Conservation (phyloP, 2,797 vertebrate species). For the Centroberyx gerrardi region DNA sequence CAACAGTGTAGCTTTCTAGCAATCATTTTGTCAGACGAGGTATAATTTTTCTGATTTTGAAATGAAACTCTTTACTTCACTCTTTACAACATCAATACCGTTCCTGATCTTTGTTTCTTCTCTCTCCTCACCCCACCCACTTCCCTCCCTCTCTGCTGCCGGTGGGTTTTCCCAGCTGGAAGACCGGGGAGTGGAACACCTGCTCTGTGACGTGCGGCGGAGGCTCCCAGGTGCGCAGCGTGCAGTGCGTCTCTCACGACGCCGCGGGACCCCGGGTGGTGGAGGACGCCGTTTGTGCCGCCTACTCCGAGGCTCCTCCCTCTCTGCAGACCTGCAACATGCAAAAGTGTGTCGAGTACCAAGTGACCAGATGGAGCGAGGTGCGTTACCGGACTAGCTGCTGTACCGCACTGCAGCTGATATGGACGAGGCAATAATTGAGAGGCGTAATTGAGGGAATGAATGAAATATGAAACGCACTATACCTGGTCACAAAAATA, state of each 20-base stretch:
- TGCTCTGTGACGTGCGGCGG: conserved; percentile 93
- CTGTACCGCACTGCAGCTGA: background rate
- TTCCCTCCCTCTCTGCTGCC: background rate
- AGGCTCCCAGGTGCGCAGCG: conserved; percentile 90
- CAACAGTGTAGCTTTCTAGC: too few relatives aligned
- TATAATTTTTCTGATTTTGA: background rate
- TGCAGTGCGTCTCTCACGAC: conserved; percentile 89
- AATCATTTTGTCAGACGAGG: background rate
- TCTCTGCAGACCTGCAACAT: conserved; percentile 89
- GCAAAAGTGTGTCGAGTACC: conserved; percentile 88
- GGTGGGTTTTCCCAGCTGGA: conserved; percentile 88
- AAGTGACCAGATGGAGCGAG: conserved; percentile 86
- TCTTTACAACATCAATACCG: background rate
- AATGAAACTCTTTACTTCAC: background rate
- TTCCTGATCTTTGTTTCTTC: conserved; percentile 23
- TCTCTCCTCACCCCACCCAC: background rate
- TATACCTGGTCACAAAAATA: too few relatives aligned
- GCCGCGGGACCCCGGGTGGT: conserved; percentile 83
- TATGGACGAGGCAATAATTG: background rate
- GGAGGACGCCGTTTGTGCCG: conserved; percentile 86
- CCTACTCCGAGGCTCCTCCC: conserved; percentile 85
- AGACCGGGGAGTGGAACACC: conserved; percentile 88
- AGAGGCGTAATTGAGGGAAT: background rate
- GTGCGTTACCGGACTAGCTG: conserved; percentile 78
- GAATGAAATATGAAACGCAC: background rate